Base-by-base conservation (phyloP, 2,888 invertebrate species). In the Hyalella azteca region DNA sequence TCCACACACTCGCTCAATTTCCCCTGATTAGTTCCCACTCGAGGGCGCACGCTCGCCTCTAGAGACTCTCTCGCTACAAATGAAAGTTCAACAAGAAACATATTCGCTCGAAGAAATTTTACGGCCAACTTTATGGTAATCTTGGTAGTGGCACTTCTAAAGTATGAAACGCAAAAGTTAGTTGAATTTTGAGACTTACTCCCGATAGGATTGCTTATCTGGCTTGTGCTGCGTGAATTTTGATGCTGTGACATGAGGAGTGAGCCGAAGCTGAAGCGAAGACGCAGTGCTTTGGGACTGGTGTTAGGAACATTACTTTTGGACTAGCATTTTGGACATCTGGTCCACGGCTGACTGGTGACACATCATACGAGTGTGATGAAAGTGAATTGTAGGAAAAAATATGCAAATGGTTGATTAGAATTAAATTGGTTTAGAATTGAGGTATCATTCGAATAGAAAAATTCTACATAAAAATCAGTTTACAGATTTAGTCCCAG, bases 61-160 rank as follows among this genome's bases (percentile, higher is more conserved):
- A 48, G 75, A 48, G 41, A 41, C 45, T 41, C 41, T 48, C 41
- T 26, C 36, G 41, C 75, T 36, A 75, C 75, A 75, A 48, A 75
- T 75, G 75, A 48, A 75, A 75, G 48, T 41, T 41, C 75, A 75
- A 75, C 75, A 75, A 75, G 75, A 75, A 66, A 66, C 66, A 66
- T 66, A 66, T 66, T 66, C 66, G 32, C 36, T 36, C 36, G 19
- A 36, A 11, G 66, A 66, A 66, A 66, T 66, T 66, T 66, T 66
- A 66, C 66, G 22, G 36, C 66, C 66, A 36, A 66, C 66, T 66
- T 66, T 66, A 66, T 66, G 66, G 66, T 36, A 66, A 66, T 66
- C 36, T 36, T 66, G 36, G 36, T 22, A 36, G 29, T 66, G 66
- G 36, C 32, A 66, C 66, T 66, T 66, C 36, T n/a, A 19, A n/a